Conservation (phyloP, 2,113 vertebrate species). For the Tenrec ecaudatus region DNA sequence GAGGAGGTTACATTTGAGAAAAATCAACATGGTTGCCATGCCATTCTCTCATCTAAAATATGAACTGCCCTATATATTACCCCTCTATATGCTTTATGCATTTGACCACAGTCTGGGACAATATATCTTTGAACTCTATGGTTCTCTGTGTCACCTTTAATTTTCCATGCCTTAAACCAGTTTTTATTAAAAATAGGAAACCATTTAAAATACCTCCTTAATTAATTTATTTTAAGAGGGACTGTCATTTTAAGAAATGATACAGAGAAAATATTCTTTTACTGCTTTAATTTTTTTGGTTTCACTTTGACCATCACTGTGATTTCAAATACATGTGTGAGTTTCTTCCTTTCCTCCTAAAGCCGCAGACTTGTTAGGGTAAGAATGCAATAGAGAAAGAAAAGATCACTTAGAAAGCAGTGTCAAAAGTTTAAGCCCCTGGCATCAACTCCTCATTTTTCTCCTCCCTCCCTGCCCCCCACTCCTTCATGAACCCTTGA, state of each 20-base stretch:
- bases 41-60: neutral
- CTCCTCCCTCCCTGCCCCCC: too few species aligned
- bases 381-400: too few species aligned
- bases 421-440: too few species aligned
- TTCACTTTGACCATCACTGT: too few species aligned
- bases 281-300: too few species aligned
- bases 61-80: too few species aligned
- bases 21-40: neutral
- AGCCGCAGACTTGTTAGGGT: too few species aligned
- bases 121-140: neutral
- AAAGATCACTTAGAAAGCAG: too few species aligned
- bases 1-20: neutral
- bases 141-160: neutral
- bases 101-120: neutral
- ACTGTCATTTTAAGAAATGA: neutral
- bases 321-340: too few species aligned
- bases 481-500: too few species aligned
- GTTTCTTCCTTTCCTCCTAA: too few species aligned
- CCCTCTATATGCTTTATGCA: neutral
- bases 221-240: neutral
- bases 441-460: too few species aligned
- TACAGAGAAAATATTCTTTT: neutral
- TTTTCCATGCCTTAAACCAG: neutral
- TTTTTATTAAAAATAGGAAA: conserved; percentile 30
- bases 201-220: neutral